Percentiles rank a stretch among this genome's conserved stretches.
Evolutionary conservation across 2,797 vertebrate genomes (phyloP).

Genomic region (Sebastes iracundus): DNA sequence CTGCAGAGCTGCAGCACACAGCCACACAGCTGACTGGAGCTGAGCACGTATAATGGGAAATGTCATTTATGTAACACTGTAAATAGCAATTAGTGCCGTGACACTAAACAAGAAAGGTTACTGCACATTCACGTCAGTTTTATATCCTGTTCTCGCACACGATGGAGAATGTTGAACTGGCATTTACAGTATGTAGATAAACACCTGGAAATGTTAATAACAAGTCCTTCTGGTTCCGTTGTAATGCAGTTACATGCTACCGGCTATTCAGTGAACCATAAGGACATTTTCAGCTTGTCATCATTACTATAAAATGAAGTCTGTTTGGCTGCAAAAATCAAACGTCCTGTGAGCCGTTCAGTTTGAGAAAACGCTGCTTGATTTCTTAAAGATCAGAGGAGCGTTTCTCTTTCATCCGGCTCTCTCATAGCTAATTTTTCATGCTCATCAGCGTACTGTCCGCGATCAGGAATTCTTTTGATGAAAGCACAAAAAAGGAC

Average conservation of each 20-base stretch:
- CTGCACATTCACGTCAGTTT: neutral
- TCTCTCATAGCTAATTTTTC: slow-evolving; percentile 7
- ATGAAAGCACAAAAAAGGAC: slow-evolving; percentile 9
- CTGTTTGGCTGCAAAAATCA: neutral
- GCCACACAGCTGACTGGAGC: slow-evolving; percentile 8
- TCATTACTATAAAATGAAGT: neutral
- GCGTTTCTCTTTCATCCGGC: slow-evolving; percentile 3
- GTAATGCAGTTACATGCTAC: neutral
- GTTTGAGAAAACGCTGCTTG: neutral
- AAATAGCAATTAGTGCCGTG: slow-evolving; percentile 35
- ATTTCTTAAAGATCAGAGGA: neutral
- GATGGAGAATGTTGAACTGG: neutral
- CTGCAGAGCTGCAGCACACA: slow-evolving; percentile 19
- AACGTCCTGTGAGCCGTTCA: neutral
- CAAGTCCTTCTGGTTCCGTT: neutral
- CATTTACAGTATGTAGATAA: neutral
- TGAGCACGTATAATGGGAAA: slow-evolving; percentile 24
- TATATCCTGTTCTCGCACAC: neutral
- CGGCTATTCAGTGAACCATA: neutral
- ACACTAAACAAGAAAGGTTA: slow-evolving; percentile 9
- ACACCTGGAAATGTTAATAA: neutral
- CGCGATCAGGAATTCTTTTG: slow-evolving; percentile 26
- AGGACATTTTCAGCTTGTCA: neutral
- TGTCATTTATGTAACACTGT: slow-evolving; percentile 38
- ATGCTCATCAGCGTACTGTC: neutral